Conservation (phyloP, 1,140 invertebrate genomes). For the Drosophila subpulchrella region DNA sequence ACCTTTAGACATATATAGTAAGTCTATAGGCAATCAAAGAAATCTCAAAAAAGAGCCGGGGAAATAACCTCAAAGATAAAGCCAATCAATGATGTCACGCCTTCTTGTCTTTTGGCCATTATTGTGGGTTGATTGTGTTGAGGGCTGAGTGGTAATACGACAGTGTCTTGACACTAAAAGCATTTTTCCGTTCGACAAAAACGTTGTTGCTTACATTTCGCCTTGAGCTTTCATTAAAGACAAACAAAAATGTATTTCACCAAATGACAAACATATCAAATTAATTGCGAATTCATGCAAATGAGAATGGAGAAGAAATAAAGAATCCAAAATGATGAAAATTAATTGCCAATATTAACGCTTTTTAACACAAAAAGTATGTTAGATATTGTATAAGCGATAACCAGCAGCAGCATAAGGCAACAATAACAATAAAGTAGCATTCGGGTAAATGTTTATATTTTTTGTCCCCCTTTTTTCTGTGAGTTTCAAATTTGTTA, state of each 20-base stretch:
- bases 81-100: constrained; percentile 72
- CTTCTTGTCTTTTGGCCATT: constrained; percentile 53
- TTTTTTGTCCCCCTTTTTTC: constrained; percentile 26
- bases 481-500: constrained; percentile 65
- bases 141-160: constrained; percentile 28
- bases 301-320: constrained; percentile 46
- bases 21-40: constrained; percentile 7
- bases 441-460: constrained; percentile 62
- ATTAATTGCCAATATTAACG: constrained; percentile 77
- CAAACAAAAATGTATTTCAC: constrained; percentile 60
- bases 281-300: constrained; percentile 77
- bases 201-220: constrained; percentile 65
- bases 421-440: constrained; percentile 42
- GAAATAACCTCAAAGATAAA: constrained; percentile 16
- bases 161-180: constrained; percentile 61
- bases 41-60: constrained; percentile 23
- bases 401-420: constrained; percentile 25
- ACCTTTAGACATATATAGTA: constrained; percentile 21
- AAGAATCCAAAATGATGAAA: constrained; percentile 55
- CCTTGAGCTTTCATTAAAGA: constrained; percentile 67
- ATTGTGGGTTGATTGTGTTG: constrained; percentile 55
- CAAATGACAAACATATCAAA: constrained; percentile 61
- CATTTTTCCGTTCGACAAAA: constrained; percentile 60
- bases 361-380: constrained; percentile 69
- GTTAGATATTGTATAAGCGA: constrained; percentile 51